A percentile compares a stretch with the other conserved stretches of the same genome.
phyloP scores from a whole-genome alignment of 2,888 invertebrate genomes.

The Pilophorus perplexus region DNA sequence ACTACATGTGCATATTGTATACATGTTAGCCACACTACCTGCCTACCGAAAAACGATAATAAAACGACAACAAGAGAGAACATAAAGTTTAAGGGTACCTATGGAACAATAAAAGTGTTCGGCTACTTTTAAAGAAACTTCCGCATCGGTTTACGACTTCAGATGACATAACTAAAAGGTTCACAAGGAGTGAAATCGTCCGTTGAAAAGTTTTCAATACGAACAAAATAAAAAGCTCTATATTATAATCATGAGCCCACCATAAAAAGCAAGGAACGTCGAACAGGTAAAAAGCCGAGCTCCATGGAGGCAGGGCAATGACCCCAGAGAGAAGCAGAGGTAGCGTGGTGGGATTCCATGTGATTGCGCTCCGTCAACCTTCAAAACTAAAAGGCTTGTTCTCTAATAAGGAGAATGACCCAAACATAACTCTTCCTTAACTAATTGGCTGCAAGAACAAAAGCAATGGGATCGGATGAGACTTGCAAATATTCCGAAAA shows the following conservation, averaged over 20 bases:
- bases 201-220: background rate
- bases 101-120: too few relatives aligned
- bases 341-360: conserved; percentile 30
- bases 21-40: too few relatives aligned
- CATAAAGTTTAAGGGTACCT: too few relatives aligned
- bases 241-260: conserved; percentile 4
- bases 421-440: conserved; percentile 6
- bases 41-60: too few relatives aligned
- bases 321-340: conserved; percentile 14
- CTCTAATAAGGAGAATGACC: conserved; percentile 8
- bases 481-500: too few relatives aligned
- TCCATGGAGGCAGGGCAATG: conserved; percentile 14
- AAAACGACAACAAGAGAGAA: too few relatives aligned
- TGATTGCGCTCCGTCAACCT: conserved; percentile 24
- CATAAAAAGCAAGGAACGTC: conserved; percentile 11
- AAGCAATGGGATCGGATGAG: too few relatives aligned
- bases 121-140: too few relatives aligned
- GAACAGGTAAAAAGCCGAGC: conserved; percentile 11
- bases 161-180: too few relatives aligned
- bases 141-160: conserved; percentile 13
- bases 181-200: background rate
- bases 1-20: too few relatives aligned
- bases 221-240: background rate
- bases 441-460: conserved; percentile 6
- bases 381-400: conserved; percentile 28